Conservation (phyloP, 2,797 vertebrate genomes). For the Danio choprae region DNA sequence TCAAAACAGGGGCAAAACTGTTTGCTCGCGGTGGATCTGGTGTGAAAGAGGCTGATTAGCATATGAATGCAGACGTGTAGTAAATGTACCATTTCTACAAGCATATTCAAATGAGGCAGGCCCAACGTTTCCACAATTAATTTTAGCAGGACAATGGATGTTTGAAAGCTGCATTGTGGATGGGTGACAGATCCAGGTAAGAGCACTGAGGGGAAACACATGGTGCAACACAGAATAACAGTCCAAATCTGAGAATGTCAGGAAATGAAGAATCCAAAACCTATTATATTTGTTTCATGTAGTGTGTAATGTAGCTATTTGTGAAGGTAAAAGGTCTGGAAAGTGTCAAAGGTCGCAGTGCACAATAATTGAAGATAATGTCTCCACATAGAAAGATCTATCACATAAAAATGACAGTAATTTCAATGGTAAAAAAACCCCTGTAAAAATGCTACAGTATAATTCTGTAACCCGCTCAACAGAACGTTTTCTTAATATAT, state of each 20-base stretch:
- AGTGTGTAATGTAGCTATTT: no score
- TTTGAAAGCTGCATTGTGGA: slow-evolving; percentile 35
- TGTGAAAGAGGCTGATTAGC: slow-evolving; percentile 36
- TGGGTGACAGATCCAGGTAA: slow-evolving; percentile 17
- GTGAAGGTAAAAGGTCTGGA: not conserved
- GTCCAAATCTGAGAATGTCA: not conserved
- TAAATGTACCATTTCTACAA: slow-evolving; percentile 41
- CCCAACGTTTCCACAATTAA: not conserved
- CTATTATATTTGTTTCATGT: not conserved
- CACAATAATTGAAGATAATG: no score
- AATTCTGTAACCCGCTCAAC: no score
- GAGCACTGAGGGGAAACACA: not conserved
- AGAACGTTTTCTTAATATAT: no score
- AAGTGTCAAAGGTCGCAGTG: no score
- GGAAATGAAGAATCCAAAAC: not conserved
- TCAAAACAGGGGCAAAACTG: not conserved
- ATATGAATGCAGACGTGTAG: slow-evolving; percentile 39
- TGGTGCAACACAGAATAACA: not conserved
- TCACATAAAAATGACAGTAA: no score
- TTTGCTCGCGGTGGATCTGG: not conserved
- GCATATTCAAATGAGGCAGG: slow-evolving; percentile 35
- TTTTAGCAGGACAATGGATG: slow-evolving; percentile 42
- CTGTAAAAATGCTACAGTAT: no score
- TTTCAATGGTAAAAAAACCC: no score
- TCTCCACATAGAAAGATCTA: no score